Base-by-base conservation (phyloP, 2,797 vertebrate genomes). In the Sebastolobus alascanus region DNA sequence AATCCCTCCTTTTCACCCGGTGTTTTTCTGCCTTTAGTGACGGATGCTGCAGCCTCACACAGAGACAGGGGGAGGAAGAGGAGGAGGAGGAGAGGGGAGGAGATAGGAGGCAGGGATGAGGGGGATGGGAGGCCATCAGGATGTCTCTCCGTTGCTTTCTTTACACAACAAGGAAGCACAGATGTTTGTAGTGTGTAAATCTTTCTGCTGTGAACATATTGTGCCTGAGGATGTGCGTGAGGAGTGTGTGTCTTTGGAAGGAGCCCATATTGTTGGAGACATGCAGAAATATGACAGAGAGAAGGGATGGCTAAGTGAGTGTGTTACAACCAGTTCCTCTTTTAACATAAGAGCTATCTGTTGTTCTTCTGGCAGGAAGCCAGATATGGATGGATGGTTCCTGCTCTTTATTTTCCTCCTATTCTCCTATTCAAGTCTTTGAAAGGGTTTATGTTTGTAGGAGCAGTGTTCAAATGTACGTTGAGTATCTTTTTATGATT, bases 71-170 rank as follows among this genome's bases (percentile, higher is more conserved):
- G 5, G 70, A 77, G 73, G 74, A 58, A 77, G 52, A 54, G 4
- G 29, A 25, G 65, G 29, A 25, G 65, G 20, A 67, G 27, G 40
- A 68, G 69, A 43, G 70, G 67, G 38, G 59, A 59, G 52, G 66
- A 82, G 73, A 85, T 64, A 68, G 68, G 76, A 80, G 55, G 58
- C 38, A 89, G 68, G 73, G 79, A 77, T 80, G 69, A 84, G 80
- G 93, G 87, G 90, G 91, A 90, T 81, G 92, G 89, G 82, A 92
- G 89, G 90, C 93, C 87, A 80, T 83, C 69, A 74, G 83, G 80
- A 89, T 90, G 79, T 52, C 69, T 85, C 50, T 86, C 52, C 61
- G 69, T 81, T 80, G 79, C 65, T 85, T 64, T 77, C 82, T 85
- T 14, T 66, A 58, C 35, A 82, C 69, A 88, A 77, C 68, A 83